A percentile compares a stretch with the other conserved stretches of the same genome.
Conservation (phyloP, 2,113 vertebrate species). For the Myxocyprinus asiaticus region DNA sequence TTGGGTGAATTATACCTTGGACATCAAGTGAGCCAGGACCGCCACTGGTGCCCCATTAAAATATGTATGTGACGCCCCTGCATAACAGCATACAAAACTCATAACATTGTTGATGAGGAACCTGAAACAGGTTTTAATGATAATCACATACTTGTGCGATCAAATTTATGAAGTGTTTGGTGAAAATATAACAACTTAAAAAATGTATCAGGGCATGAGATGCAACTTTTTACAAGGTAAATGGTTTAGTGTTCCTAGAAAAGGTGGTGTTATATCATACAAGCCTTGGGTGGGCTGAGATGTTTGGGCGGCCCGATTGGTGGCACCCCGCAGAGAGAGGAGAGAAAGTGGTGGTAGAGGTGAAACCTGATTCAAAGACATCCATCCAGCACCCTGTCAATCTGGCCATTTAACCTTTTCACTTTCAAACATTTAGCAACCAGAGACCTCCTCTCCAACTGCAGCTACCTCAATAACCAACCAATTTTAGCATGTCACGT, state of each 20-base stretch:
- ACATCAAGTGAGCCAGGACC: too few species aligned
- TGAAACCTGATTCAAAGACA: conserved; percentile 22
- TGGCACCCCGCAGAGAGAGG: neutral
- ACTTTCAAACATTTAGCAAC: conserved; percentile 56
- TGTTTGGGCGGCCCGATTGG: too few species aligned
- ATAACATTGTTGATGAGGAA: too few species aligned
- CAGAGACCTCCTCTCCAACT: conserved; percentile 36
- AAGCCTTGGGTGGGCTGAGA: too few species aligned
- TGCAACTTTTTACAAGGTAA: conserved; percentile 3
- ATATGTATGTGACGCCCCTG: too few species aligned
- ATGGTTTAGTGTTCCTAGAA: neutral
- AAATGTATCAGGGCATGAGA: too few species aligned
- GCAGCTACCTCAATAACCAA: conserved; percentile 47
- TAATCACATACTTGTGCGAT: neutral
- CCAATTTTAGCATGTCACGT: conserved; percentile 49
- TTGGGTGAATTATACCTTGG: too few species aligned
- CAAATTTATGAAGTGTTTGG: too few species aligned
- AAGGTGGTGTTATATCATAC: too few species aligned
- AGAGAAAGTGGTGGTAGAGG: neutral
- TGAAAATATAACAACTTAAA: too few species aligned
- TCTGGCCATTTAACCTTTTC: conserved; percentile 58
- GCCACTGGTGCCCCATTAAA: too few species aligned
- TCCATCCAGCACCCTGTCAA: neutral
- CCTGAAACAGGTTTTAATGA: neutral
- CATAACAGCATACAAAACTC: too few species aligned